These are phyloP conservation scores for Aphis craccivora DNA, from an alignment of 1,140 invertebrate genomes.

Conservation along the genomic window DNA sequence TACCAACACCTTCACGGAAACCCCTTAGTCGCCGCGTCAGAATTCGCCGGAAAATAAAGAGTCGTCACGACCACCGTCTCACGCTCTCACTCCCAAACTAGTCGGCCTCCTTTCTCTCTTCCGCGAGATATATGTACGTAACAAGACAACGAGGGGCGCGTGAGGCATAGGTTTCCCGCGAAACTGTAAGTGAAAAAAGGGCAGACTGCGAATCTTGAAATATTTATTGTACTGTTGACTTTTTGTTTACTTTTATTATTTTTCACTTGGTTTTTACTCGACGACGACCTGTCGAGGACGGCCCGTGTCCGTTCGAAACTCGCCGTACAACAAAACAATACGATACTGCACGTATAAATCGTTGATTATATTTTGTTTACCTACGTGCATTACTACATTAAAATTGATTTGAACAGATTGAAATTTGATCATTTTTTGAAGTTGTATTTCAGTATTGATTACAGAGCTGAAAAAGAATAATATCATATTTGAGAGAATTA, in stretches of 20 bases:
- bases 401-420: neutral
- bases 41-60: neutral
- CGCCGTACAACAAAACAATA: neutral
- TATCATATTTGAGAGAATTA: neutral
- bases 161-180: neutral
- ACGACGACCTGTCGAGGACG: neutral
- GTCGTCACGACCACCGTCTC: conserved; percentile 7
- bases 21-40: neutral
- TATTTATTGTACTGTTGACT: neutral
- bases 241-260: conserved; percentile 24
- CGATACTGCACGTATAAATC: no score
- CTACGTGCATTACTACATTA: neutral
- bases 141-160: neutral
- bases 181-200: neutral
- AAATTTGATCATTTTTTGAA: neutral
- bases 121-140: no score
- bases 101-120: neutral
- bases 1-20: neutral
- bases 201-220: neutral
- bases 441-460: neutral
- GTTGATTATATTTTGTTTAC: neutral
- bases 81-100: neutral
- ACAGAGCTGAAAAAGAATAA: neutral
- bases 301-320: neutral
- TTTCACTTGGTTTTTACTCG: neutral